These are phyloP conservation scores for Lithophane semibrunnea DNA, from an alignment of 2,888 invertebrate genomes.

Conservation along the genomic window DNA sequence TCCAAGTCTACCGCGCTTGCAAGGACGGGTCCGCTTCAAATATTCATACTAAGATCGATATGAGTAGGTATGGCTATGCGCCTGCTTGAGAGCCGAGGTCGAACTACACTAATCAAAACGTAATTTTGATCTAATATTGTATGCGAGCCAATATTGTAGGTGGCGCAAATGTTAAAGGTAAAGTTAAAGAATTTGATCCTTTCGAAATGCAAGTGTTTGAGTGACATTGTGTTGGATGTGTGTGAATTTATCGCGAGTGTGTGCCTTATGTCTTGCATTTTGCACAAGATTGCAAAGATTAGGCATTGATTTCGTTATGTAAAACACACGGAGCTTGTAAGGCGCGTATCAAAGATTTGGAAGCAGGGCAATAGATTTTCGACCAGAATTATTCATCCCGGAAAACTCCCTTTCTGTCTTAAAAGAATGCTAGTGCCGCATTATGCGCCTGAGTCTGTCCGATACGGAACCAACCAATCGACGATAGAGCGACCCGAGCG, in stretches of 20 bases:
- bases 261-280: not conserved
- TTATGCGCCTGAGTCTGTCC: not conserved
- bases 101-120: conserved; percentile 85
- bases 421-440: not conserved
- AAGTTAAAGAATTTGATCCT: conserved; percentile 61
- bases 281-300: not conserved
- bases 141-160: conserved; percentile 72
- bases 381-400: not conserved
- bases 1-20: conserved; percentile 76
- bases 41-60: conserved; percentile 89
- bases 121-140: conserved; percentile 84
- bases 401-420: not conserved
- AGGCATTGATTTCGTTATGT: not conserved
- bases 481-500: too few relatives aligned
- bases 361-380: not conserved
- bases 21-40: conserved; percentile 86
- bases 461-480: too few relatives aligned
- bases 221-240: conserved; percentile 39
- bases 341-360: not conserved
- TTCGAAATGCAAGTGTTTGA: conserved; percentile 51
- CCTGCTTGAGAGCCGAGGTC: conserved; percentile 80
- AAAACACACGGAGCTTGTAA: not conserved
- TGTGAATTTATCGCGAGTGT: conserved; percentile 11
- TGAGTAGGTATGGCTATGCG: conserved; percentile 80
- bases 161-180: conserved; percentile 58